Evolutionary conservation across 2,888 invertebrate species (phyloP), one percentile per base, ranked within the genome.

Genomic region (Pammene fasciana): DNA sequence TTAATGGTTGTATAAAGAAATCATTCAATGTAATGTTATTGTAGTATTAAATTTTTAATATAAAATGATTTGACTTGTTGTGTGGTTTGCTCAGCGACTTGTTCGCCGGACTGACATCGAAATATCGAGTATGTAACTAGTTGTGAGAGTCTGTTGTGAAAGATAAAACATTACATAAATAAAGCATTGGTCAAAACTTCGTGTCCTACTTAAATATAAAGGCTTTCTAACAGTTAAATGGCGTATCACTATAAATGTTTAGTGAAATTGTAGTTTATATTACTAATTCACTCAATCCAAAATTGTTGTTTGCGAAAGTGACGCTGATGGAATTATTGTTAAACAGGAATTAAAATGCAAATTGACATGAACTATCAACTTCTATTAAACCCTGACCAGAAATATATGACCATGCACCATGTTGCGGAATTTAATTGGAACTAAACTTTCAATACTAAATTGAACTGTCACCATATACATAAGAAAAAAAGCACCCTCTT

Each of bases 1-100:
- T 48, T 59, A 14, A 34, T 59, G 59, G 57, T 59, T 52, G 66
- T 66, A 66, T 48, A 57, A 59, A 52, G 34, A 59, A 66, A 16
- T n/a, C 34, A 41, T 52, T 5, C 59, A 66, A 43, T 34, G 66
- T 59, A 54, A 66, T 67, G 66, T 67, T 52, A 66, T 59, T 67
- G 14, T 59, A 59, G 59, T 66, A 59, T 57, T 14, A 34, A 52
- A 34, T 50, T 43, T 57, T 50, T 48, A 16, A 41, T 62, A 62
- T 41, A 26, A 41, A 50, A n/a, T 62, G n/a, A 38, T 62, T 50
- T 16, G 59, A 59, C 43, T 26, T 59, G 34, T 43, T 46, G 34
- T 57, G 46, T 50, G 61, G 26, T 52, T 50, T 38, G 50, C 60
- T 61, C 50, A 61, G 50, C 18, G 18, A 13, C 41, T 11, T 9